Percentiles rank a stretch among this genome's conserved stretches.
Evolutionary conservation across 2,888 invertebrate species (phyloP).

Genomic region (Synergus laeviventris): DNA sequence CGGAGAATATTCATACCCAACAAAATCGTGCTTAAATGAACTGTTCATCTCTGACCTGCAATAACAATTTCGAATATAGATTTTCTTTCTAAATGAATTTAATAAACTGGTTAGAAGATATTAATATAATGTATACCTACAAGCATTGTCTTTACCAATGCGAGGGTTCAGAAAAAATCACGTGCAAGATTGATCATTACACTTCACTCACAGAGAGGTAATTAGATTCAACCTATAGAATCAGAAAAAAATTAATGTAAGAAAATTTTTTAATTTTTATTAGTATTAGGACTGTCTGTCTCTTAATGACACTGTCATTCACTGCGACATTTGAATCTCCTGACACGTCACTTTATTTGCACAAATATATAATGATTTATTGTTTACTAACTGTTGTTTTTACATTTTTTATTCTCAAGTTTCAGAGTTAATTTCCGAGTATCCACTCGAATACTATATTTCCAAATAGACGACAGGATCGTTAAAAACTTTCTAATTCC

Average conservation of each 20-base stretch:
- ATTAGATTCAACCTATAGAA: constrained; percentile 13
- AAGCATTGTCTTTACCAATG: constrained; percentile 34
- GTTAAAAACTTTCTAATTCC: not conserved
- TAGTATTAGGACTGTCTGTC: not conserved
- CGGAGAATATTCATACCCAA: constrained; percentile 64
- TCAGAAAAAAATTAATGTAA: not conserved
- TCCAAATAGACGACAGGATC: not conserved
- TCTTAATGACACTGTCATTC: not conserved
- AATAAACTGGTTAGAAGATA: not conserved
- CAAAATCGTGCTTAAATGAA: constrained; percentile 73
- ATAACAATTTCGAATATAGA: not conserved
- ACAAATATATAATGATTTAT: not conserved
- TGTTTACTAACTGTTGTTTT: not conserved
- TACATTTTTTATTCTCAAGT: not conserved
- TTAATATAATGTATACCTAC: constrained; percentile 6
- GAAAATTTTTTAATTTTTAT: not conserved
- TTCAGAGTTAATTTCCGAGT: not conserved
- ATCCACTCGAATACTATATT: not conserved
- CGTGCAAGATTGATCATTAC: not conserved
- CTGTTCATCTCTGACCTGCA: constrained; percentile 75
- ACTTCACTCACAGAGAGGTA: not conserved
- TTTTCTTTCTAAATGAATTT: not conserved
- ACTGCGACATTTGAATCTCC: not conserved
- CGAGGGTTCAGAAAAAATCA: not conserved
- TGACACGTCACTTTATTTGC: not conserved